Conservation (phyloP, 2,888 invertebrate genomes). For the Sarcophaga rosellei region DNA sequence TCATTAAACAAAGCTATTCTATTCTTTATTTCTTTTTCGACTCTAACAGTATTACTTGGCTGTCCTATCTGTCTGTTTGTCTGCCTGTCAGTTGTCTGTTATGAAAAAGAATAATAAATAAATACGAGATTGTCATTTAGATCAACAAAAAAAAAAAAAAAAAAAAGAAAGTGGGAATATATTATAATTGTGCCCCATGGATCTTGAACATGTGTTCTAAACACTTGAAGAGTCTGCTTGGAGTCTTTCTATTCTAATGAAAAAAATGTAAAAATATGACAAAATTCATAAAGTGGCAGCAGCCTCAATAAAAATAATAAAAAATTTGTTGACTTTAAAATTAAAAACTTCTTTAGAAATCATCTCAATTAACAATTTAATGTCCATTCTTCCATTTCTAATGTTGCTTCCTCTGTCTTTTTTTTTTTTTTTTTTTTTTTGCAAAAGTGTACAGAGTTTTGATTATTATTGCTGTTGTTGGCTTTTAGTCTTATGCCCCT, state of each 20-base stretch:
- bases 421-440: constrained; percentile 35
- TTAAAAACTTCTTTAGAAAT: constrained; percentile 34
- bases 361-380: constrained; percentile 6
- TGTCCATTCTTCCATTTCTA: constrained; percentile 7
- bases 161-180: background rate
- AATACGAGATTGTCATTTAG: constrained; percentile 38
- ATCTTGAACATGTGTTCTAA: constrained; percentile 32
- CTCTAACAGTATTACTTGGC: background rate
- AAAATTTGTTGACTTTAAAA: background rate
- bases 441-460: background rate
- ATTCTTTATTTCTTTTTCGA: constrained; percentile 1
- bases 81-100: constrained; percentile 24
- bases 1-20: constrained; percentile 38
- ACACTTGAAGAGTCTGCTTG: constrained; percentile 39
- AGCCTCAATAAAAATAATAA: background rate
- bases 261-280: background rate
- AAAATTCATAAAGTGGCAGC: constrained; percentile 7
- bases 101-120: constrained; percentile 25
- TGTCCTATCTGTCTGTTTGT: background rate
- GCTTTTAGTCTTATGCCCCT: constrained; percentile 16
- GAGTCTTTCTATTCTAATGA: background rate
- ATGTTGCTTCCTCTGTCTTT: background rate
- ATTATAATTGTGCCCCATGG: background rate
- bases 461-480: background rate
- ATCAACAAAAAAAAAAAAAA: background rate